A percentile compares a stretch with the other conserved stretches of the same genome.
phyloP scores from a whole-genome alignment of 2,797 vertebrate species.

The Lepilemur septentrionalis region DNA sequence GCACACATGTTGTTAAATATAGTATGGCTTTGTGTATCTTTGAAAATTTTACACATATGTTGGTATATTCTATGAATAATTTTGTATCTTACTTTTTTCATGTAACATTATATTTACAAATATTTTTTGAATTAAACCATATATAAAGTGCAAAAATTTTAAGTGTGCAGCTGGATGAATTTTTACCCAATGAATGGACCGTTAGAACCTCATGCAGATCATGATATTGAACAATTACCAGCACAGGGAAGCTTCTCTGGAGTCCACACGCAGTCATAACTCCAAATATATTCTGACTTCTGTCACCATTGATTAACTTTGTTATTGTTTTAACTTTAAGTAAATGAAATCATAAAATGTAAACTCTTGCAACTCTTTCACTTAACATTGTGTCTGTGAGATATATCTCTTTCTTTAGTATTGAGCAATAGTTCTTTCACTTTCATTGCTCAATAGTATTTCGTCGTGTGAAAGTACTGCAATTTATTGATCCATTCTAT shows the following conservation, averaged over 20 bases:
- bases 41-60: background rate
- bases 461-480: background rate
- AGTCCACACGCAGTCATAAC: background rate
- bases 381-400: background rate
- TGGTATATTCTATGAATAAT: background rate
- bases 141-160: background rate
- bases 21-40: background rate
- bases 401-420: background rate
- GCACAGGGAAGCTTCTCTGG: background rate
- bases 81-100: background rate
- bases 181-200: background rate
- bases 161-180: background rate
- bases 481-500: background rate
- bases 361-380: background rate
- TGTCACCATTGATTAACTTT: background rate
- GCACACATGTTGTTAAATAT: background rate
- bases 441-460: background rate
- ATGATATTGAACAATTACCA: fast-evolving
- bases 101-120: background rate
- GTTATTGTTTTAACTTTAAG: background rate
- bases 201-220: background rate
- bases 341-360: background rate
- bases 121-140: background rate
- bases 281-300: background rate
- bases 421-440: background rate